These are phyloP conservation scores for Neosalanx taihuensis DNA, from an alignment of 2,797 vertebrate genomes.

Conservation along the genomic window DNA sequence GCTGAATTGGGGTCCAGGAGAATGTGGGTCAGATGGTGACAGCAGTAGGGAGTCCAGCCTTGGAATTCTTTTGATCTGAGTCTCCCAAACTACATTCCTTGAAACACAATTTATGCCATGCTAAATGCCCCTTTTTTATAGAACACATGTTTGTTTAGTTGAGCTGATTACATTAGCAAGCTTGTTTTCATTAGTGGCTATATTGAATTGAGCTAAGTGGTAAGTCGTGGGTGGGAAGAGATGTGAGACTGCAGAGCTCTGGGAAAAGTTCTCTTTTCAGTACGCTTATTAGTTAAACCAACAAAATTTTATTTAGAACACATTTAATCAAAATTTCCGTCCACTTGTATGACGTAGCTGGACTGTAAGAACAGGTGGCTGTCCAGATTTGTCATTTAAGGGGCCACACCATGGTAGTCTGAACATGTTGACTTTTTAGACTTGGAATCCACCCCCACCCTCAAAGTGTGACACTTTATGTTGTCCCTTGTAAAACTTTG, in stretches of 20 bases:
- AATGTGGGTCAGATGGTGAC: slow-evolving; percentile 67
- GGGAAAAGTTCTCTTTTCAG: slow-evolving; percentile 9
- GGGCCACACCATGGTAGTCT: slow-evolving; percentile 22
- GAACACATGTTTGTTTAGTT: slow-evolving; percentile 23
- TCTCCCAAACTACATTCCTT: slow-evolving; percentile 40
- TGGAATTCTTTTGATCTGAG: slow-evolving; percentile 70
- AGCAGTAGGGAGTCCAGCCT: slow-evolving; percentile 59
- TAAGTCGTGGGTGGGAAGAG: neutral
- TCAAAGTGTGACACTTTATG: slow-evolving; percentile 46
- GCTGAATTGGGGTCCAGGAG: slow-evolving; percentile 58
- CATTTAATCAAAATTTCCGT: too few relatives aligned
- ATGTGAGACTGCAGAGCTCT: slow-evolving; percentile 14
- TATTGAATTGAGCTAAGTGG: slow-evolving; percentile 15
- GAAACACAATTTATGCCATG: slow-evolving; percentile 18
- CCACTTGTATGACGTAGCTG: slow-evolving; percentile 27
- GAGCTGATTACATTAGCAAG: slow-evolving; percentile 23
- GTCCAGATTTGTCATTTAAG: slow-evolving; percentile 34
- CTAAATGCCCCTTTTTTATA: slow-evolving; percentile 13
- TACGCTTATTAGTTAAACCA: neutral
- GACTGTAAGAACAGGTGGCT: slow-evolving; percentile 56
- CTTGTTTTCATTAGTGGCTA: slow-evolving; percentile 30
- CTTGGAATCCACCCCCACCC: slow-evolving; percentile 44
- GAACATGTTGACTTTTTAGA: slow-evolving; percentile 36
- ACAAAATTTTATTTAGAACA: too few relatives aligned
- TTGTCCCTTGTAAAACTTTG: slow-evolving; percentile 30